These are phyloP conservation scores for Speoplatyrhinus poulsoni DNA, from an alignment of 2,113 vertebrate species.

Conservation along the genomic window DNA sequence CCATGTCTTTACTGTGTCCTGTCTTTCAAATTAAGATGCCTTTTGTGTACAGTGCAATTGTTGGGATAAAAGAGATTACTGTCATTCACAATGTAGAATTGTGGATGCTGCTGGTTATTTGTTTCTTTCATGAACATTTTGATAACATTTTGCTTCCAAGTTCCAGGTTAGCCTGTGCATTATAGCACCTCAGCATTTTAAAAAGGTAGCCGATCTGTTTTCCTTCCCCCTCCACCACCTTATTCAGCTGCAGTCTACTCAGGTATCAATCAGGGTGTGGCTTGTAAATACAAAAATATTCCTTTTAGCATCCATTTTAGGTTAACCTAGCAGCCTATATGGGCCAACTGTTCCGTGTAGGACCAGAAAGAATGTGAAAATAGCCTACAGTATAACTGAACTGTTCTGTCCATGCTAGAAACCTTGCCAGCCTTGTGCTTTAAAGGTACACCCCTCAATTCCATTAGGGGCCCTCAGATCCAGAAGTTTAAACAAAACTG, in stretches of 20 bases:
- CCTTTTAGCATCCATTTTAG: too few species aligned
- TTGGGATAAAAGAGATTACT: not conserved
- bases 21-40: not conserved
- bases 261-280: conserved; percentile 31
- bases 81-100: not conserved
- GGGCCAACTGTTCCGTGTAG: not conserved
- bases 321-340: not conserved
- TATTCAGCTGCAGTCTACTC: not conserved
- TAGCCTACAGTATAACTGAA: not conserved
- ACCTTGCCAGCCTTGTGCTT: conserved; percentile 1
- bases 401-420: conserved; percentile 5
- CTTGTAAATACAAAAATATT: conserved; percentile 7
- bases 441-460: too few species aligned
- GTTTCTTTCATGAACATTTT: too few species aligned
- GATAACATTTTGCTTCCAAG: too few species aligned
- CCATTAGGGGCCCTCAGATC: too few species aligned
- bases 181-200: too few species aligned
- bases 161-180: too few species aligned
- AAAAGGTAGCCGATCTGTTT: conserved; percentile 2
- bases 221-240: not conserved
- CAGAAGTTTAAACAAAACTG: too few species aligned
- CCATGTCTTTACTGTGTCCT: too few species aligned
- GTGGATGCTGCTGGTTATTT: too few species aligned
- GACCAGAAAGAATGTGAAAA: not conserved
- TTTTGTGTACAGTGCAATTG: conserved; percentile 1